Conservation (phyloP, 2,888 invertebrate genomes). For the Lydus trimaculatus region DNA sequence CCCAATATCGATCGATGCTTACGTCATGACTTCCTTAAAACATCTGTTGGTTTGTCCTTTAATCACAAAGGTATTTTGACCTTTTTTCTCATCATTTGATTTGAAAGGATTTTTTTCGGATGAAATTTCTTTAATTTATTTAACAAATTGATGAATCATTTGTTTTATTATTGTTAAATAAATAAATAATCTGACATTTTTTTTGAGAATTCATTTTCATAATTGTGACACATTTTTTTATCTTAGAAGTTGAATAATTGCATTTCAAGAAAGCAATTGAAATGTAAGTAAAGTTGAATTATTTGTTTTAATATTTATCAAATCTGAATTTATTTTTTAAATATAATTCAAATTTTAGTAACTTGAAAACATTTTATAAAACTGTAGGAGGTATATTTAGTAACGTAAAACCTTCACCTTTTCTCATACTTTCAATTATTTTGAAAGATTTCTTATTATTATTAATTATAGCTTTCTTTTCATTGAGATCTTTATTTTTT, state of each 20-base stretch:
- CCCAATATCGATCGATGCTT: background rate
- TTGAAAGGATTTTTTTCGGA: too few species aligned
- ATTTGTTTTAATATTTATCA: too few species aligned
- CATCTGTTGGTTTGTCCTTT: slow-evolving; percentile 5
- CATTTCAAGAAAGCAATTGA: background rate
- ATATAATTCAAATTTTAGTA: too few species aligned
- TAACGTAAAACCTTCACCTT: background rate
- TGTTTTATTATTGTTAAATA: too few species aligned
- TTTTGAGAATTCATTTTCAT: background rate
- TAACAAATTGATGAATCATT: too few species aligned
- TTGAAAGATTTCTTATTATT: background rate
- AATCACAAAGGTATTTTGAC: background rate
- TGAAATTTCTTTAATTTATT: too few species aligned
- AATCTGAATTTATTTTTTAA: too few species aligned
- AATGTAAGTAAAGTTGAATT: background rate
- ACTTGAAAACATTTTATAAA: too few species aligned
- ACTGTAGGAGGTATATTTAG: background rate
- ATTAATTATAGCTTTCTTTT: too few species aligned
- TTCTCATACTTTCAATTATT: background rate
- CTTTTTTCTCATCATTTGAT: too few species aligned
- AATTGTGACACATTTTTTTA: background rate
- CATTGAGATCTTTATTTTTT: background rate
- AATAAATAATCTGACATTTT: too few species aligned
- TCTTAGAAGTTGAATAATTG: background rate
- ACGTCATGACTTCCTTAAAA: background rate